Conservation (phyloP, 2,113 vertebrate species). For the Callionymus lyra region DNA sequence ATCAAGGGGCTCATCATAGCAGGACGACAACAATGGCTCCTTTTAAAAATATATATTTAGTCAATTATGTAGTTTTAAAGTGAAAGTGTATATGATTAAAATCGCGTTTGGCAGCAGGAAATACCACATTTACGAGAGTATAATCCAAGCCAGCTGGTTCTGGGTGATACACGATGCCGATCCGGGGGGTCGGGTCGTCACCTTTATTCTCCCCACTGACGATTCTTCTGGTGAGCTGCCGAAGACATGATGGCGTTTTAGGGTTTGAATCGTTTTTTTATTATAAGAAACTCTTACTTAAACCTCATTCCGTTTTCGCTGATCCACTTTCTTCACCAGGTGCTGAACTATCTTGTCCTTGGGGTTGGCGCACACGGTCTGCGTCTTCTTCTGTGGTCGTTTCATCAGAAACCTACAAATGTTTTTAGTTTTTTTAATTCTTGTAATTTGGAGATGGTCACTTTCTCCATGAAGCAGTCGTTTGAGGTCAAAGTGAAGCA, state of each 20-base stretch:
- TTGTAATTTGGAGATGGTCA: conserved; percentile 5
- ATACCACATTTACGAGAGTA: conserved; percentile 18
- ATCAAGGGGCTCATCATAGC: conserved; percentile 39
- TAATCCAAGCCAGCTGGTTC: conserved; percentile 2
- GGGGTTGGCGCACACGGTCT: conserved; percentile 43
- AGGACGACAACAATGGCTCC: conserved; percentile 16
- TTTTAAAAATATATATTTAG: too few species aligned
- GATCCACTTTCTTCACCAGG: background rate
- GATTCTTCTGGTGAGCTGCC: background rate
- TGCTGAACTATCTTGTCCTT: background rate
- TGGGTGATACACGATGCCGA: conserved; percentile 14
- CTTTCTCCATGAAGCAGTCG: background rate
- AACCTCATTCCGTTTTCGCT: fast-evolving
- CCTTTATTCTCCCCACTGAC: conserved; percentile 9
- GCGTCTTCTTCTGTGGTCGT: fast-evolving
- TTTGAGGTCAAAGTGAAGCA: conserved; percentile 4
- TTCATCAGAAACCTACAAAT: conserved; percentile 31
- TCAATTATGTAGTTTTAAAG: background rate
- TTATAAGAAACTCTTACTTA: conserved; percentile 17
- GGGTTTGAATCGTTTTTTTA: background rate
- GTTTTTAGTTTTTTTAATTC: conserved; percentile 8
- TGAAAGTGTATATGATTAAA: conserved; percentile 14
- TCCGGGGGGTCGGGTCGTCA: conserved; percentile 5
- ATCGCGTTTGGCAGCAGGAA: conserved; percentile 28
- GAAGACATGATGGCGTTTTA: background rate